Conservation (phyloP, 2,888 invertebrate species). For the Plebejus anna region DNA sequence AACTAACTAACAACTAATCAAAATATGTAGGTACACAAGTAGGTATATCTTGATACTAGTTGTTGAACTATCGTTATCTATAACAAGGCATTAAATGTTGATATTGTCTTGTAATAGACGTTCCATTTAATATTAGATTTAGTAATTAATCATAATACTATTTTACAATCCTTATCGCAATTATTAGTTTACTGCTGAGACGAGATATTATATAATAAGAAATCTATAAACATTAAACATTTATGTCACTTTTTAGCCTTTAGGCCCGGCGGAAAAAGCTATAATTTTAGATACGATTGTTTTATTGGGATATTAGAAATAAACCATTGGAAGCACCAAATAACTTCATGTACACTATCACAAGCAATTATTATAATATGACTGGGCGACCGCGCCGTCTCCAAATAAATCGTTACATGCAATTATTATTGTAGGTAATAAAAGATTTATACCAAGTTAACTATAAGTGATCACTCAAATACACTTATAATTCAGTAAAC, state of each 20-base stretch:
- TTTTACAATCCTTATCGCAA: background rate
- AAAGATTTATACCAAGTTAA: too few species aligned
- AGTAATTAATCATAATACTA: slow-evolving; percentile 35
- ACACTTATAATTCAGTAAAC: background rate
- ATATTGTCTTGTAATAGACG: slow-evolving; percentile 46
- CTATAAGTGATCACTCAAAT: background rate
- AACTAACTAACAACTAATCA: background rate
- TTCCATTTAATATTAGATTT: slow-evolving; percentile 43
- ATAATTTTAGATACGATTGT: background rate
- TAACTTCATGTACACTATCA: too few species aligned
- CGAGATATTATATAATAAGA: background rate
- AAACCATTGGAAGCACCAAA: too few species aligned
- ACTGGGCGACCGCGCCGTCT: too few species aligned
- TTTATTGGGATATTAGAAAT: too few species aligned
- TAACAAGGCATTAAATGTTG: slow-evolving; percentile 44
- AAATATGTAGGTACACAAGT: background rate
- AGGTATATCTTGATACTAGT: slow-evolving; percentile 39
- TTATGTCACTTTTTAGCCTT: background rate
- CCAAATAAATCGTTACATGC: too few species aligned
- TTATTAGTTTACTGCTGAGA: background rate
- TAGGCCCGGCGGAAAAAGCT: background rate
- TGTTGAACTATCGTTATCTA: slow-evolving; percentile 50
- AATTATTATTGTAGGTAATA: too few species aligned
- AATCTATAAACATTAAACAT: too few species aligned
- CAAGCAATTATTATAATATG: too few species aligned